Base-by-base conservation (phyloP, 2,797 vertebrate genomes). In the Hippocampus kuda region DNA sequence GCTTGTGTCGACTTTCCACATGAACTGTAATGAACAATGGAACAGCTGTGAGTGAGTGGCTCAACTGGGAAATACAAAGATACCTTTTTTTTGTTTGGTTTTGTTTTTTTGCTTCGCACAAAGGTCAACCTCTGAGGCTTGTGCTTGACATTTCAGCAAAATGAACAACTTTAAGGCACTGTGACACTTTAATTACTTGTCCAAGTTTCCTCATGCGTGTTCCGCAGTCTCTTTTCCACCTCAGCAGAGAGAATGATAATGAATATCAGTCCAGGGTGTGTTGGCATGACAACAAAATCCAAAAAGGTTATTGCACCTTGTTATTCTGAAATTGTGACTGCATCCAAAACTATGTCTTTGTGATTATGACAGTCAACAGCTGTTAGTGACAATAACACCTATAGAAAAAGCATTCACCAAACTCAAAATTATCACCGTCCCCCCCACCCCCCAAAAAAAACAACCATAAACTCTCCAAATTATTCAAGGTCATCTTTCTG, bases 111-210 rank as follows among this genome's bases (percentile, higher is more conserved):
- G 24, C 13, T 63, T 22, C 2, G 0, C 46, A 1, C 2, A 20
- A 34, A 46, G 59, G 38, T 54, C 49, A 27, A 54, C 48, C 18
- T n/a, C 26, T 24, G 22, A 61, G 46, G 63, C 54, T 56, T 69
- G 62, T 54, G 62, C 63, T 71, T 41, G 34, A 62, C 63, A 48
- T 77, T 74, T 72, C 61, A 57, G 30, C 49, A 75, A 77, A 68
- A 15, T 49, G 18, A 79, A 71, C 24, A 16, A 34, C 54, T 77
- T 75, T 72, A 84, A 87, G 82, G 82, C 85, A 85, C 83, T 71
- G 42, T 34, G 51, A 61, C 12, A 11, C 67, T 78, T 70, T 60
- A 20, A 59, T 2, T 46, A 65, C 70, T 18, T 70, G 22, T 24
- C 63, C 62, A 42, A 4, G 24, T 15, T 34, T 27, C 27, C 27